Evolutionary conservation across 2,888 invertebrate genomes (phyloP).

Genomic region (Fragum sueziense): DNA sequence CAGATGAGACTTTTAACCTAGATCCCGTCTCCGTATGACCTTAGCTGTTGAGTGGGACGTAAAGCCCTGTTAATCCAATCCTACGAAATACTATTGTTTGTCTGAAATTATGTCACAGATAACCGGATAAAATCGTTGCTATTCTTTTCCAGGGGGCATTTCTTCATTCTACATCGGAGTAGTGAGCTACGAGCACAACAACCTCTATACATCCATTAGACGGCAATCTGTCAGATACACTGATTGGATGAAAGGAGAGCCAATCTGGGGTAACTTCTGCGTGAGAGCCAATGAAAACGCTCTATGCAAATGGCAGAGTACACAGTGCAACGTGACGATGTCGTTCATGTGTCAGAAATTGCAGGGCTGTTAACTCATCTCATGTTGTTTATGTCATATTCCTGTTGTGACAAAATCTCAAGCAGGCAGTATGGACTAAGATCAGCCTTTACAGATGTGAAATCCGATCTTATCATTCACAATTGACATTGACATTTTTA

Average conservation of each 20-base stretch:
- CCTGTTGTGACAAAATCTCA: no score
- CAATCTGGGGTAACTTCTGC: background rate
- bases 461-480: no score
- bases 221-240: background rate
- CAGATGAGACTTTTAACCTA: background rate
- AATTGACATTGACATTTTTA: no score
- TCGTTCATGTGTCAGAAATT: slow-evolving; percentile 7
- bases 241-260: background rate
- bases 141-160: background rate
- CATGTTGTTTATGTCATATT: no score
- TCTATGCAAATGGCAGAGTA: slow-evolving; percentile 1
- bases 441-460: no score
- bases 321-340: background rate
- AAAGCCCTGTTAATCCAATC: no score
- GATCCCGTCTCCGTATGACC: background rate
- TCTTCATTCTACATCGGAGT: slow-evolving; percentile 14
- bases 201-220: background rate
- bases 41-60: no score
- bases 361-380: slow-evolving; percentile 13
- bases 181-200: background rate
- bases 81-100: no score
- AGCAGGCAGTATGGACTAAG: no score
- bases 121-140: background rate
- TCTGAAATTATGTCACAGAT: background rate
- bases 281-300: background rate